Evolutionary conservation across 2,888 invertebrate species (phyloP), one percentile per base, ranked within the genome.

Genomic region (Trachelus troglodyta): DNA sequence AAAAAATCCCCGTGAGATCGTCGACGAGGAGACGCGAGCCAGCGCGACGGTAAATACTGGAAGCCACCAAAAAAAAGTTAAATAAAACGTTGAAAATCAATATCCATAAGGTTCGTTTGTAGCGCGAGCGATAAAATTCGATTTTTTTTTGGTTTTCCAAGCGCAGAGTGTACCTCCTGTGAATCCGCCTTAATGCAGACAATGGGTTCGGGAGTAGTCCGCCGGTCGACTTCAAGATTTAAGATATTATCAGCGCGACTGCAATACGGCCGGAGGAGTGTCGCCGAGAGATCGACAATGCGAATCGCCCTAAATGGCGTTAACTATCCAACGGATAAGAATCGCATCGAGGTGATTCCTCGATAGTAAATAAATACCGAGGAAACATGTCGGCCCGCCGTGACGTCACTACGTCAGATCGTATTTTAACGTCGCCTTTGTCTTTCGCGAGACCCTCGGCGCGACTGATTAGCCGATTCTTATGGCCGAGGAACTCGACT

Each of bases 391-490:
- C 56, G 56, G 56, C 23, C 56, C 23, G 9, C 56, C 56, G 56
- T 56, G 56, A 56, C 56, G 56, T 40, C 40, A 40, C 40, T 0
- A 31, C 30, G 69, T 71, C 33, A 31, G 12, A n/a, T 12, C 31
- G 71, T 33, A 33, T 33, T 12, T 71, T 71, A 71, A 31, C 31
- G 31, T 71, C 71, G 71, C 31, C 71, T 71, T 71, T 71, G 71
- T 71, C 71, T 71, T 31, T 15, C 71, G 11, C 71, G 71, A 12
- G 9, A 33, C 74, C 31, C 74, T 35, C 74, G 74, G 76, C 40
- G 75, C 81, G 81, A 82, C 82, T 83, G 83, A 83, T 83, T 82
- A 83, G 82, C 79, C 81, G 80, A 83, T 82, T 82, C 83, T 79
- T 82, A 79, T 79, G 81, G 77, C 33, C 74, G 69, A 69, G 56